phyloP scores from a whole-genome alignment of 2,888 invertebrate genomes.

The Chouioia cunea region DNA sequence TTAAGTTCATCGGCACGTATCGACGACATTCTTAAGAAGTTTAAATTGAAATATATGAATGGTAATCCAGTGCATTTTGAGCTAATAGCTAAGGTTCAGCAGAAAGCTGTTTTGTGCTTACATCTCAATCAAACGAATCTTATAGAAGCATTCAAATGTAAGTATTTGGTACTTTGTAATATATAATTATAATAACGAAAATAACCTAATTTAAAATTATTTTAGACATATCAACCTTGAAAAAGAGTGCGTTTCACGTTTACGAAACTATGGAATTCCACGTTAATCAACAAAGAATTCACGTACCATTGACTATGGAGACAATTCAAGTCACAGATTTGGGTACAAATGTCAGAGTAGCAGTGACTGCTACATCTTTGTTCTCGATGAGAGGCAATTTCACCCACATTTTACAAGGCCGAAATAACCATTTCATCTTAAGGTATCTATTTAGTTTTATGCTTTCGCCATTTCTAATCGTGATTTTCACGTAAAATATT shows the following conservation, averaged over 20 bases:
- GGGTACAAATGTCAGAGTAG: slow-evolving; percentile 74
- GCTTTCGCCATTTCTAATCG: not conserved
- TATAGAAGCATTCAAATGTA: slow-evolving; percentile 75
- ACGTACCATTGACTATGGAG: slow-evolving; percentile 72
- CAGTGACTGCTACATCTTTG: slow-evolving; percentile 71
- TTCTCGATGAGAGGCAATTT: slow-evolving; percentile 80
- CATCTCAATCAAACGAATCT: slow-evolving; percentile 78
- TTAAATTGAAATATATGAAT: slow-evolving; percentile 68
- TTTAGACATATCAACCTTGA: slow-evolving; percentile 58
- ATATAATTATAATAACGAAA: not conserved
- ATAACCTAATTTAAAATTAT: not conserved
- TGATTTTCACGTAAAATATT: slow-evolving; percentile 3
- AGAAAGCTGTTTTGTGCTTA: slow-evolving; percentile 76
- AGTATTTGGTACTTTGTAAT: slow-evolving; percentile 58
- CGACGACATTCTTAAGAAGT: slow-evolving; percentile 67
- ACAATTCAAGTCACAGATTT: slow-evolving; percentile 72
- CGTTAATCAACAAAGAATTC: slow-evolving; percentile 71
- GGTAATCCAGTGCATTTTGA: slow-evolving; percentile 76
- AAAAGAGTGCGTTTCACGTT: slow-evolving; percentile 58
- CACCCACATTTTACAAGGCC: slow-evolving; percentile 72
- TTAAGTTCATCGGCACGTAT: slow-evolving; percentile 69
- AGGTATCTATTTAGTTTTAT: slow-evolving; percentile 73
- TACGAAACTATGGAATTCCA: slow-evolving; percentile 67
- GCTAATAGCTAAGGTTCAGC: slow-evolving; percentile 76
- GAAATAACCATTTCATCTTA: slow-evolving; percentile 73